Evolutionary conservation across 2,888 invertebrate species (phyloP).

Genomic region (Pedicia rivosa): DNA sequence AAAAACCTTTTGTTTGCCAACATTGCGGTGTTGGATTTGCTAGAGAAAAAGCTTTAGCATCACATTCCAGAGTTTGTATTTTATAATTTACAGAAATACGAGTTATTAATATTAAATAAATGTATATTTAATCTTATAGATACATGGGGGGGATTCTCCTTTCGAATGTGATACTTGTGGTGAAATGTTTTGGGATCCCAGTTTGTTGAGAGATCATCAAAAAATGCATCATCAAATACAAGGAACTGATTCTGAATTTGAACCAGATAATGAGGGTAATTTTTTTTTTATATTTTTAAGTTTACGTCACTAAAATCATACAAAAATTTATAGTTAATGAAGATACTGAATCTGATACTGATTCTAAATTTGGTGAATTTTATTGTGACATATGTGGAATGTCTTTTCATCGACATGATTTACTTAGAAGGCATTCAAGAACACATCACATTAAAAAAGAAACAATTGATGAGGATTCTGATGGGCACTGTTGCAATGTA

Average conservation of each 20-base stretch:
- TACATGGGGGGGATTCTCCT: slow-evolving; percentile 66
- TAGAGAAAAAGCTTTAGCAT: slow-evolving; percentile 63
- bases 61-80: slow-evolving; percentile 44
- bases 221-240: slow-evolving; percentile 38
- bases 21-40: slow-evolving; percentile 63
- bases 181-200: slow-evolving; percentile 63
- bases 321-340: slow-evolving; percentile 25
- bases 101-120: no score
- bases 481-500: slow-evolving; percentile 55
- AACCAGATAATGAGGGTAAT: slow-evolving; percentile 18
- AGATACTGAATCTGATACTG: slow-evolving; percentile 37
- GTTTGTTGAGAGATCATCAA: slow-evolving; percentile 41
- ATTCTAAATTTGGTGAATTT: slow-evolving; percentile 40
- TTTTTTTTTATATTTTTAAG: neutral
- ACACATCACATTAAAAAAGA: slow-evolving; percentile 24
- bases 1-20: slow-evolving; percentile 67
- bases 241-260: slow-evolving; percentile 30
- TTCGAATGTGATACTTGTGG: slow-evolving; percentile 65
- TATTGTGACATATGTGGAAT: slow-evolving; percentile 61
- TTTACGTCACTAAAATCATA: slow-evolving; percentile 7
- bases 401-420: slow-evolving; percentile 60
- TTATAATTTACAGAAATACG: neutral
- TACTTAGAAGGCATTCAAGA: slow-evolving; percentile 52
- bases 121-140: slow-evolving; percentile 22
- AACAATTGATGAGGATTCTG: slow-evolving; percentile 4